Base-by-base conservation (phyloP, 2,797 vertebrate genomes). In the Balearica regulorum region DNA sequence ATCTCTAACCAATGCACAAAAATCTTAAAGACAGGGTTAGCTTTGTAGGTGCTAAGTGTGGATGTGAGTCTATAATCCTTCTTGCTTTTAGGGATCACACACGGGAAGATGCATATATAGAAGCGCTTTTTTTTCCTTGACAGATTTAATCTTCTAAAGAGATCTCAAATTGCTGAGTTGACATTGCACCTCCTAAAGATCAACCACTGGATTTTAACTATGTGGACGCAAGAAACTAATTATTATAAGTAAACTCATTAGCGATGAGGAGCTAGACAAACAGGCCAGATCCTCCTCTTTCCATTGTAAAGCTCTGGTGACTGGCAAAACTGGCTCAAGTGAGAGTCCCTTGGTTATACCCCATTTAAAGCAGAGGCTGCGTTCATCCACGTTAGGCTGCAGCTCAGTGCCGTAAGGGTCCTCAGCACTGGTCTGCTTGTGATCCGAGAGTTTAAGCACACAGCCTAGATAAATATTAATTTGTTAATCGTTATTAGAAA, bases 401-500 rank as follows among this genome's bases (percentile, higher is more conserved):
- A 33, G 48, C 15, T 46, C 43, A n/a, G 29, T 20, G 46, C 53
- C 3, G 0, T 55, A 54, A 57, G 31, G 19, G 14, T 48, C 35
- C 58, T 55, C 54, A 70, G 31, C 48, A 11, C 3, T 11, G 16
- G 19, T 55, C 49, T 84, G 48, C 1, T 5, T 10, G 35, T 5
- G 62, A 53, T 53, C 28, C 49, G 5, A 31, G 49, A 70, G 20
- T 84, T 93, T 39, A 61, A 73, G 44, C 55, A 49, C 41, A 87
- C 20, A 81, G 60, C 62, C n/a, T 51, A 82, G 83, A 78, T 71
- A 76, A 94, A 91, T 72, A 86, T 70, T 69, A 44, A 89, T 90
- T 91, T 35, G 37, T 73, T 93, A 80, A 64, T 91, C 76, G 72
- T 90, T 43, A 72, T 77, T 90, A 91, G n/a, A 71, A 87, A 87